Percentiles rank a stretch among this genome's conserved stretches.
Evolutionary conservation across 2,797 vertebrate genomes (phyloP).

Genomic region (Gymnocypris eckloni): DNA sequence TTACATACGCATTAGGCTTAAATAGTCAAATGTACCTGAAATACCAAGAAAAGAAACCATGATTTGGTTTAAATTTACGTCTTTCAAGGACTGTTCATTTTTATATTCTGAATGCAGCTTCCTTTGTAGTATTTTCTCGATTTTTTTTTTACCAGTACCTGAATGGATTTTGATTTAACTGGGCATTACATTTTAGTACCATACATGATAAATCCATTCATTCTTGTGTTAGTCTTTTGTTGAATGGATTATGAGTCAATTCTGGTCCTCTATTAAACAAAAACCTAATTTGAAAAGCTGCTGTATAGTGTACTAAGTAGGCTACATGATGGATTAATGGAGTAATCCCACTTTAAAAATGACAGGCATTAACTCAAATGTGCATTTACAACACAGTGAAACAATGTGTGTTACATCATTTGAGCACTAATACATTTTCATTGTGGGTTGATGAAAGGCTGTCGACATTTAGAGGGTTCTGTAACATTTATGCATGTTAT

Average conservation of each 20-base stretch:
- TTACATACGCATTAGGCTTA: slow-evolving; percentile 1
- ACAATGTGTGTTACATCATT: not conserved
- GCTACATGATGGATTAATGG: not conserved
- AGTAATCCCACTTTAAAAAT: not conserved
- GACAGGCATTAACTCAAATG: not conserved
- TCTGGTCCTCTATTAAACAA: not conserved
- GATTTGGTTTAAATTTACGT: not conserved
- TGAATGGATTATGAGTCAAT: slow-evolving; percentile 16
- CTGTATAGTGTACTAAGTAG: not conserved
- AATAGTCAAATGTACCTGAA: not conserved
- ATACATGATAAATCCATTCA: slow-evolving; percentile 14
- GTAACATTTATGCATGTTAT: not conserved
- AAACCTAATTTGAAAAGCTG: not conserved
- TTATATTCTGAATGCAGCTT: not conserved
- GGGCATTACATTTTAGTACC: not conserved
- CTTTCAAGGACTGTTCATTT: not conserved
- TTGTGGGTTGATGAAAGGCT: not conserved
- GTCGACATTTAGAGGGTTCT: not conserved
- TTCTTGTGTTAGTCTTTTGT: slow-evolving; percentile 1
- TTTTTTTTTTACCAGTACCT: not conserved
- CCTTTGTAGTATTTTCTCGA: not conserved
- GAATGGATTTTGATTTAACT: not conserved
- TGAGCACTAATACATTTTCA: not conserved
- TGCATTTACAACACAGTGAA: too few species aligned
- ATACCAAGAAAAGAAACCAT: not conserved